phyloP scores from a whole-genome alignment of 2,113 vertebrate species.

The Elachura formosa region DNA sequence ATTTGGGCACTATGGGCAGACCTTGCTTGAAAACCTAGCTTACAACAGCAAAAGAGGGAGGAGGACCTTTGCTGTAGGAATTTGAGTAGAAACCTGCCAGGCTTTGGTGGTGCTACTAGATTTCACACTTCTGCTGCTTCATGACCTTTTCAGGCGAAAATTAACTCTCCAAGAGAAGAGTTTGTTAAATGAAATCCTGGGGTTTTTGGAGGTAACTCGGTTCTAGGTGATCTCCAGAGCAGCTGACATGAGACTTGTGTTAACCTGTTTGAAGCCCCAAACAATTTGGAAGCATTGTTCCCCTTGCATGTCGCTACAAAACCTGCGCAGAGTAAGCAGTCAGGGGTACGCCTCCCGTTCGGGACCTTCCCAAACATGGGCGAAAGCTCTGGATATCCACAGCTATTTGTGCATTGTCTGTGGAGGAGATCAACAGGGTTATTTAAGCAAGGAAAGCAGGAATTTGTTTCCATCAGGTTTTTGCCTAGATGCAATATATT shows the following conservation, averaged over 20 bases:
- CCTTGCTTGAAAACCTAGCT: background rate
- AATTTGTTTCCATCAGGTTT: background rate
- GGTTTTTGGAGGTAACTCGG: background rate
- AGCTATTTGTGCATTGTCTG: background rate
- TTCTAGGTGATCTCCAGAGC: background rate
- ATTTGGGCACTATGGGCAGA: background rate
- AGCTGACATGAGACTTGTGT: background rate
- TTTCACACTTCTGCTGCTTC: background rate
- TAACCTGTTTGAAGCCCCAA: background rate
- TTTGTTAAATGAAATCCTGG: background rate
- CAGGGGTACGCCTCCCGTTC: background rate
- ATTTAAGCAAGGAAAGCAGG: background rate
- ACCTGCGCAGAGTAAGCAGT: background rate
- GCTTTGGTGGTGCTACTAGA: background rate
- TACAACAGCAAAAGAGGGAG: background rate
- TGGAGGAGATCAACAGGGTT: background rate
- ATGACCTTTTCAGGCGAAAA: background rate
- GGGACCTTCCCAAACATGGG: background rate
- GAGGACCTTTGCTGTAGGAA: background rate
- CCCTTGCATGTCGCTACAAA: background rate
- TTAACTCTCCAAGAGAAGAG: background rate
- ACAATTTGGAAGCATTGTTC: conserved; percentile 6
- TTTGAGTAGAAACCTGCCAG: background rate
- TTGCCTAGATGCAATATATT: background rate
- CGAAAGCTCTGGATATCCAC: background rate